These are phyloP conservation scores for Sanderia malayensis DNA, from an alignment of 30 jellyfish, hydroid and myxozoan genomes.

Conservation along the genomic window DNA sequence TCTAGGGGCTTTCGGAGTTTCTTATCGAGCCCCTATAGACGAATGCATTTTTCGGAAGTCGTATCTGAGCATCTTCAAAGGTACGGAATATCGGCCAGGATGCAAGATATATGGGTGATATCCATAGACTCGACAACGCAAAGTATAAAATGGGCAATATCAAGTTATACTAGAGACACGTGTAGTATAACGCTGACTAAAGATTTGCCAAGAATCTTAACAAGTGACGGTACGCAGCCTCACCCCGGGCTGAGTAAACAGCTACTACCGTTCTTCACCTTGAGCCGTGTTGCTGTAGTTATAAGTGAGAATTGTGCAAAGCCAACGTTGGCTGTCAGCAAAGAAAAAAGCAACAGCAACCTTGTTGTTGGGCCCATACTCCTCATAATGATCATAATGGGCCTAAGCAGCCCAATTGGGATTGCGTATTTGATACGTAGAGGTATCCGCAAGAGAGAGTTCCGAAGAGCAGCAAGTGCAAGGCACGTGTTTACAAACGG, in stretches of 20 bases:
- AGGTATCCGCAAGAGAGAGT: slow-evolving; percentile 51
- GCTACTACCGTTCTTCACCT: slow-evolving; percentile 28
- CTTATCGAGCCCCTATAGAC: slow-evolving; percentile 5
- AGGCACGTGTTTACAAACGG: slow-evolving; percentile 54
- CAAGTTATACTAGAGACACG: slow-evolving; percentile 38
- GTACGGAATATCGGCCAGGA: slow-evolving; percentile 18
- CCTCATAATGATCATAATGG: slow-evolving; percentile 33
- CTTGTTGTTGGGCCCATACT: slow-evolving; percentile 60
- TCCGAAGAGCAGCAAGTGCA: slow-evolving; percentile 39
- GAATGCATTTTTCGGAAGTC: slow-evolving; percentile 25
- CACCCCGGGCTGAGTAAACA: slow-evolving; percentile 15
- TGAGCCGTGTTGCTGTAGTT: slow-evolving; percentile 7
- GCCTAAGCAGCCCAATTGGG: slow-evolving; percentile 61
- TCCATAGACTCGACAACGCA: slow-evolving; percentile 16
- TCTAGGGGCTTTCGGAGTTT: slow-evolving; percentile 41
- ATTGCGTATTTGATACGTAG: slow-evolving; percentile 52
- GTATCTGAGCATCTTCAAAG: slow-evolving; percentile 40
- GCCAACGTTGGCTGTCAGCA: not conserved
- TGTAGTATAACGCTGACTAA: slow-evolving; percentile 41
- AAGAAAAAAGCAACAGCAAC: not conserved
- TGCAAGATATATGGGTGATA: slow-evolving; percentile 58
- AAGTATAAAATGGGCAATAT: slow-evolving; percentile 32
- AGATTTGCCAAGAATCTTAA: slow-evolving; percentile 20
- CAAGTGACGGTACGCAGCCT: slow-evolving; percentile 24
- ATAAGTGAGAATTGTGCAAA: slow-evolving; percentile 37